Evolutionary conservation across 2,888 invertebrate species (phyloP).

Genomic region (Mylabris sibirica): DNA sequence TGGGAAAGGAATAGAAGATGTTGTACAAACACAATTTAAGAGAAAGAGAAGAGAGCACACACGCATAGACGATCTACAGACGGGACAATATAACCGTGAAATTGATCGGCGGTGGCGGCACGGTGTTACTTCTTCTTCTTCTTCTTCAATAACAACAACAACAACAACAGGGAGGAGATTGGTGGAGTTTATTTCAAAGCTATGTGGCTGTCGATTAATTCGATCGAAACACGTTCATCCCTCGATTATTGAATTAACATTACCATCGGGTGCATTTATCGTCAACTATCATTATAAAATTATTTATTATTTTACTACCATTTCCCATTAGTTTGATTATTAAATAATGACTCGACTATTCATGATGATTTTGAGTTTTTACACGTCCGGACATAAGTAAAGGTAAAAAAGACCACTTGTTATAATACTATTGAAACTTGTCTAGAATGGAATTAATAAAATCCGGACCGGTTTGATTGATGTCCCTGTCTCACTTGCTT

Average conservation of each 20-base stretch:
- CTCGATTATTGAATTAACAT: not conserved
- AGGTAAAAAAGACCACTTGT: not conserved
- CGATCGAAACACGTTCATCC: not conserved
- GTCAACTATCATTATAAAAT: not conserved
- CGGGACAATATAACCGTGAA: conserved; percentile 61
- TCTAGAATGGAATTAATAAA: not conserved
- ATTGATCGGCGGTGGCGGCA: conserved; percentile 56
- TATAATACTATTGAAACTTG: not conserved
- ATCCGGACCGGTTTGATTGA: not conserved
- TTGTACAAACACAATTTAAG: conserved; percentile 12
- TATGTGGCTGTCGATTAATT: too few species aligned
- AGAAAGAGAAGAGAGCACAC: conserved; percentile 17
- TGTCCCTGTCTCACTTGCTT: not conserved
- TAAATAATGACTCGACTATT: not conserved
- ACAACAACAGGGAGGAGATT: conserved; percentile 53
- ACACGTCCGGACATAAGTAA: not conserved
- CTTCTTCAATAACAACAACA: too few species aligned
- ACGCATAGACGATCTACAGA: conserved; percentile 35
- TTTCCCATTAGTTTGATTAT: not conserved
- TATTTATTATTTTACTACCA: not conserved
- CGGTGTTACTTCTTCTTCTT: conserved; percentile 50
- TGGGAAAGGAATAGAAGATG: conserved; percentile 32
- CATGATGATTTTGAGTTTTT: not conserved
- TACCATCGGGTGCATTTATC: too few species aligned
- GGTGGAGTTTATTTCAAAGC: conserved; percentile 37